Evolutionary conservation across 2,888 invertebrate species (phyloP).

Genomic region (Noctua comes): DNA sequence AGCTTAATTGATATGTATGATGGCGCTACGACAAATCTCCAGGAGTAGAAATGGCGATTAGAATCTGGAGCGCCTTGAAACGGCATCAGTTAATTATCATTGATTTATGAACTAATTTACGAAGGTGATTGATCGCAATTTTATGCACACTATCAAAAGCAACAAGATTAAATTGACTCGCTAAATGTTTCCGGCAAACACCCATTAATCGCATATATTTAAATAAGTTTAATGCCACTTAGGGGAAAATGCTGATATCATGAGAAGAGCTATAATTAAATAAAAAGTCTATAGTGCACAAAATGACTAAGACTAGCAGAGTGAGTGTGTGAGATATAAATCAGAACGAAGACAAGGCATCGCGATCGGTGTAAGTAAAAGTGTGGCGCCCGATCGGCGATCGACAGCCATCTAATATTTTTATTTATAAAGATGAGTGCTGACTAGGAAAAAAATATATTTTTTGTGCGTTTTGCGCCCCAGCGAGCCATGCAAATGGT

Average conservation of each 20-base stretch:
- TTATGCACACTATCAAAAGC: conserved; percentile 61
- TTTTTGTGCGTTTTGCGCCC: conserved; percentile 73
- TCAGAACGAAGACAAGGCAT: conserved; percentile 79
- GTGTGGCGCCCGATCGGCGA: conserved; percentile 84
- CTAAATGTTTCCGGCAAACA: conserved; percentile 62
- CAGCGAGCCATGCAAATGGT: conserved; percentile 82
- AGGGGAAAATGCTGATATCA: not conserved
- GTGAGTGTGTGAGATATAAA: conserved; percentile 80
- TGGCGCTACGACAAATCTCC: conserved; percentile 81
- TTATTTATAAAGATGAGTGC: conserved; percentile 82
- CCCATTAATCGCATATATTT: conserved; percentile 21
- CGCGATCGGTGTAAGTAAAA: conserved; percentile 83
- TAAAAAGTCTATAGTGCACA: conserved; percentile 31
- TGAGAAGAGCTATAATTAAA: conserved; percentile 38
- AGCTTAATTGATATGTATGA: conserved; percentile 82
- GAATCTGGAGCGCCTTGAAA: conserved; percentile 73
- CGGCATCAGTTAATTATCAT: conserved; percentile 54
- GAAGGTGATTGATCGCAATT: conserved; percentile 51
- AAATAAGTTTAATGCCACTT: conserved; percentile 11
- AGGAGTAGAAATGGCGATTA: conserved; percentile 70
- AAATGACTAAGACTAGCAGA: conserved; percentile 69
- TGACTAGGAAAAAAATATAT: conserved; percentile 74
- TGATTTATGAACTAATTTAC: conserved; percentile 61
- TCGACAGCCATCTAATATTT: conserved; percentile 79
- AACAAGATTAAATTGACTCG: conserved; percentile 62